Conservation (phyloP, 1,140 invertebrate species). For the Drosophila burlai region DNA sequence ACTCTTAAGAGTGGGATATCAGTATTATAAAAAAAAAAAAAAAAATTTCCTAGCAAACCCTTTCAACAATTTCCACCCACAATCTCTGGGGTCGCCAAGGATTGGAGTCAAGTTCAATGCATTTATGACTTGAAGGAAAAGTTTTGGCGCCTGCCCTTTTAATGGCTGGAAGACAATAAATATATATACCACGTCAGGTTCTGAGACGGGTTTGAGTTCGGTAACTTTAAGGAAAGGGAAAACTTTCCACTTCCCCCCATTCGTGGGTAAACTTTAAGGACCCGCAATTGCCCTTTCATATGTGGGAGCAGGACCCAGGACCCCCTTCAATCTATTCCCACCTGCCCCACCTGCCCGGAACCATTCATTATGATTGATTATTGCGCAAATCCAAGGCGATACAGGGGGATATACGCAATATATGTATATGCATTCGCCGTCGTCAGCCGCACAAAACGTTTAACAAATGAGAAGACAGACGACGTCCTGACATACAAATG, state of each 20-base stretch:
- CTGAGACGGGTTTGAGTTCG: conserved; percentile 38
- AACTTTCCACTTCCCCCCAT: conserved; percentile 43
- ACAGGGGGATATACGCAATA: conserved; percentile 10
- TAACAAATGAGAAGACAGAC: conserved; percentile 70
- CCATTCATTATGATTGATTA: conserved; percentile 80
- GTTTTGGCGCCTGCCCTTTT: conserved; percentile 24
- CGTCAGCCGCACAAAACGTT: conserved; percentile 60
- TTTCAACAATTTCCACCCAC: conserved; percentile 14
- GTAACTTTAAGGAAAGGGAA: conserved; percentile 28
- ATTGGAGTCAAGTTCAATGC: conserved; percentile 47
- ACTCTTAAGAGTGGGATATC: background rate
- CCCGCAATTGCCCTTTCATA: conserved; percentile 28
- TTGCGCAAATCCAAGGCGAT: conserved; percentile 51
- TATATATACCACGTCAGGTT: conserved; percentile 31
- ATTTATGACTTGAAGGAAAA: conserved; percentile 45
- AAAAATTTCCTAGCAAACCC: background rate
- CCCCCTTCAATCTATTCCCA: conserved; percentile 16
- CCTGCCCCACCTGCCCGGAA: conserved; percentile 26
- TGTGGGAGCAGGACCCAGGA: conserved; percentile 12
- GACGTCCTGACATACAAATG: conserved; percentile 61
- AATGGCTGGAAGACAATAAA: conserved; percentile 51
- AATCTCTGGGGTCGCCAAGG: background rate
- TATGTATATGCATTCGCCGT: conserved; percentile 22
- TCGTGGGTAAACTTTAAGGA: conserved; percentile 31
- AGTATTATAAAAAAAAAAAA: background rate